These are phyloP conservation scores for Nesidiocoris tenuis DNA, from an alignment of 2,888 invertebrate genomes.

Conservation along the genomic window DNA sequence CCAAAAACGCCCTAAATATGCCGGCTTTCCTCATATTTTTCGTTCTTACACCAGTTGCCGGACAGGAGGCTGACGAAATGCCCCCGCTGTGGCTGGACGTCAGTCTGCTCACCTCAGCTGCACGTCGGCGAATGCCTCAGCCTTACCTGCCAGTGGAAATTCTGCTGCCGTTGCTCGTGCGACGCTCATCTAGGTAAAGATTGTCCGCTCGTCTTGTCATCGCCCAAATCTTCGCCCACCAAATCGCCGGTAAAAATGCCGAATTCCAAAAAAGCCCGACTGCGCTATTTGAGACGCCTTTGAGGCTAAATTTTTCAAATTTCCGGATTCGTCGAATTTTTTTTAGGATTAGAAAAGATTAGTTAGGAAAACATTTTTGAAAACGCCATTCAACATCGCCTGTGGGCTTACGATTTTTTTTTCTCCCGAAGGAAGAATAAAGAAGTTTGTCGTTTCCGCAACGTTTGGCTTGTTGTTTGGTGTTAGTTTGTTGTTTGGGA, in stretches of 20 bases:
- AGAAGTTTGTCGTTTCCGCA: no score
- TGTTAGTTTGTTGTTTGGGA: no score
- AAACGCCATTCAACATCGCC: no score
- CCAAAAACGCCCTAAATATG: no score
- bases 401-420: no score
- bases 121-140: constrained; percentile 49
- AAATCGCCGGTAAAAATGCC: constrained; percentile 3
- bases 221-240: constrained; percentile 39
- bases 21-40: no score
- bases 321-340: neutral
- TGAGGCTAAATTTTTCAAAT: neutral
- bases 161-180: constrained; percentile 50
- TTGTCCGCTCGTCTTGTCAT: constrained; percentile 40
- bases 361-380: no score
- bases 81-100: constrained; percentile 50
- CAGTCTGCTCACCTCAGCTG: constrained; percentile 27
- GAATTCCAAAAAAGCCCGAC: constrained; percentile 1
- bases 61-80: constrained; percentile 50
- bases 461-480: no score
- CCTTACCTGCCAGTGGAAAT: constrained; percentile 49
- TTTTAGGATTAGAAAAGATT: neutral
- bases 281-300: constrained; percentile 25
- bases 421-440: no score
- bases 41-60: neutral
- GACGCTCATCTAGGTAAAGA: constrained; percentile 38